These are phyloP conservation scores for Lymantria monacha DNA, from an alignment of 2,888 invertebrate species.

Conservation along the genomic window DNA sequence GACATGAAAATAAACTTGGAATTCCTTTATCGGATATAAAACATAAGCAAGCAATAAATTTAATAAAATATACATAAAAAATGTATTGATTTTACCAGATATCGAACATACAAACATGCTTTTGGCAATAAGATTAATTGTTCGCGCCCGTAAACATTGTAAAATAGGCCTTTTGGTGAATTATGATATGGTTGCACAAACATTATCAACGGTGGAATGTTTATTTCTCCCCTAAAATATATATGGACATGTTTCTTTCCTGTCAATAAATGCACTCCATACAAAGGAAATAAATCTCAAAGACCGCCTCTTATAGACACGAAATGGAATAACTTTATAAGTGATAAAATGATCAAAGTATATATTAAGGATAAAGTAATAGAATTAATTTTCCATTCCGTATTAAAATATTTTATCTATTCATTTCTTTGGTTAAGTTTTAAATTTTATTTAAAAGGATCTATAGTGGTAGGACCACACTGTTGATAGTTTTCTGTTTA, in stretches of 20 bases:
- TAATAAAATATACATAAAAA: not conserved
- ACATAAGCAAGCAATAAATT: slow-evolving; percentile 26
- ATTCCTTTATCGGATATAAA: slow-evolving; percentile 7
- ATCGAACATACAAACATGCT: slow-evolving; percentile 32
- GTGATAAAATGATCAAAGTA: slow-evolving; percentile 36
- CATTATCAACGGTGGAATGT: slow-evolving; percentile 39
- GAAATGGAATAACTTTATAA: slow-evolving; percentile 33
- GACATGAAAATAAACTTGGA: not conserved
- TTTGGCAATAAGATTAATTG: slow-evolving; percentile 66
- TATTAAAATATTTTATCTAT: not conserved
- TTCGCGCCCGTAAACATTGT: slow-evolving; percentile 45
- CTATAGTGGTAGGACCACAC: no score
- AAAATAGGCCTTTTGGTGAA: slow-evolving; percentile 46
- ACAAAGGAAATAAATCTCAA: slow-evolving; percentile 54
- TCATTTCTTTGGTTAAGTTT: not conserved
- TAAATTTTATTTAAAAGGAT: no score
- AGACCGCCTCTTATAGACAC: slow-evolving; percentile 21
- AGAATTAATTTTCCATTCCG: slow-evolving; percentile 45
- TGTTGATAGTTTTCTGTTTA: no score
- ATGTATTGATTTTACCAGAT: slow-evolving; percentile 39
- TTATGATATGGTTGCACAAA: slow-evolving; percentile 53
- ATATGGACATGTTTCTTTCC: slow-evolving; percentile 32
- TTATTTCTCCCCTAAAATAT: slow-evolving; percentile 42
- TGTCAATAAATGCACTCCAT: slow-evolving; percentile 49
- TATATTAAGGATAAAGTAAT: slow-evolving; percentile 38